These are phyloP conservation scores for Frankliniella fusca DNA, from an alignment of 2,888 invertebrate genomes.

Conservation along the genomic window DNA sequence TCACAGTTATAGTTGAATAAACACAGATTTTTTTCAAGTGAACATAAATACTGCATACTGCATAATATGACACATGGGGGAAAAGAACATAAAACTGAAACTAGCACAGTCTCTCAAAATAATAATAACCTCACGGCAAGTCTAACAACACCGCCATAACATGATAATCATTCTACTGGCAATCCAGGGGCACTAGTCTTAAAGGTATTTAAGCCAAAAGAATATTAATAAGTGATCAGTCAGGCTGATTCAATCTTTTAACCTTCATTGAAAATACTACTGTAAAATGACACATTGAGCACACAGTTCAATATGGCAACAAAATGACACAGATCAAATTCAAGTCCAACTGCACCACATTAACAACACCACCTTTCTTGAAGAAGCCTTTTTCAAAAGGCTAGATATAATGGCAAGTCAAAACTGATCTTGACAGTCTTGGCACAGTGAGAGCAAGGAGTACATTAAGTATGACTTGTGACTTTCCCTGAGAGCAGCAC, in stretches of 20 bases:
- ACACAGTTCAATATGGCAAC: background rate
- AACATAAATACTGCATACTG: too few relatives aligned
- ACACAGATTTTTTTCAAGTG: too few relatives aligned
- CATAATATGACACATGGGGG: too few relatives aligned
- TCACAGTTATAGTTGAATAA: too few relatives aligned
- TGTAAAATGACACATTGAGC: background rate
- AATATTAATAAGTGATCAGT: background rate
- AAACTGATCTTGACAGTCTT: background rate
- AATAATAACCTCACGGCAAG: too few relatives aligned
- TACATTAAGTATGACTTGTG: slow-evolving; percentile 4
- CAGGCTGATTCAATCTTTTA: too few relatives aligned
- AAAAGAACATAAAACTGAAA: too few relatives aligned
- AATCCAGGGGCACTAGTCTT: too few relatives aligned
- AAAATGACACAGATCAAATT: background rate
- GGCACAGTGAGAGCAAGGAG: background rate
- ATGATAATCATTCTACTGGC: too few relatives aligned
- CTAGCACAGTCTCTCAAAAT: too few relatives aligned
- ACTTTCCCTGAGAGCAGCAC: slow-evolving; percentile 10
- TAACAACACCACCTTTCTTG: background rate
- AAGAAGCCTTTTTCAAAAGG: background rate
- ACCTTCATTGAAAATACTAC: background rate
- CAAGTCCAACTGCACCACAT: background rate
- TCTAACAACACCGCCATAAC: too few relatives aligned
- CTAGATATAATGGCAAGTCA: background rate
- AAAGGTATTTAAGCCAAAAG: background rate